These are phyloP conservation scores for Orchestes rusci DNA, from an alignment of 2,888 invertebrate genomes.

Conservation along the genomic window DNA sequence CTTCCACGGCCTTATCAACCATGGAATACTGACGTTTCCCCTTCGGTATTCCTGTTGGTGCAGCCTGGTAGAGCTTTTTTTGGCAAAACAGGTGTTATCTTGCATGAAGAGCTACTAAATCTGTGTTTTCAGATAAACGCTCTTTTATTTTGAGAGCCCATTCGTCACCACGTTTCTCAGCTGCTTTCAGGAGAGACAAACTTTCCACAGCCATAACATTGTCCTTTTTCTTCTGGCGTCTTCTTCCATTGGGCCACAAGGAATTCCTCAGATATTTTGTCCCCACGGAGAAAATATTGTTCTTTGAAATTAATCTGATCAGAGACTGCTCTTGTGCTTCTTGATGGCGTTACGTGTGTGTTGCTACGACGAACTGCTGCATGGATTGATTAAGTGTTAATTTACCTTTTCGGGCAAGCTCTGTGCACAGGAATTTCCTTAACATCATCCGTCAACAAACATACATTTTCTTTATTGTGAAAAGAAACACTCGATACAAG, in stretches of 20 bases:
- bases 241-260: background rate
- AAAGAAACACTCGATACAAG: conserved; percentile 1
- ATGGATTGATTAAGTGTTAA: background rate
- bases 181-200: conserved; percentile 1
- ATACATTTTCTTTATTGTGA: conserved; percentile 1
- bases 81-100: conserved; percentile 19
- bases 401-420: conserved; percentile 2
- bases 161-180: conserved; percentile 5
- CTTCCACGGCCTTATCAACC: conserved; percentile 25
- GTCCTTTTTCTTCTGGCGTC: background rate
- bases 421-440: background rate
- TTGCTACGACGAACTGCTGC: conserved; percentile 6
- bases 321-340: background rate
- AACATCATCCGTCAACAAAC: conserved; percentile 4
- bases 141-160: conserved; percentile 16
- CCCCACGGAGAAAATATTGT: conserved; percentile 7
- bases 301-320: background rate
- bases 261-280: conserved; percentile 1
- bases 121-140: conserved; percentile 17
- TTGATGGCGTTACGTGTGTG: background rate
- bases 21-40: conserved; percentile 10
- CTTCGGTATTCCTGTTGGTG: conserved; percentile 10
- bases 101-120: conserved; percentile 22
- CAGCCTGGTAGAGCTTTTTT: conserved; percentile 17
- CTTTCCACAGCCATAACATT: background rate